phyloP scores from a whole-genome alignment of 2,113 vertebrate species.

The Stictonetta naevosa region DNA sequence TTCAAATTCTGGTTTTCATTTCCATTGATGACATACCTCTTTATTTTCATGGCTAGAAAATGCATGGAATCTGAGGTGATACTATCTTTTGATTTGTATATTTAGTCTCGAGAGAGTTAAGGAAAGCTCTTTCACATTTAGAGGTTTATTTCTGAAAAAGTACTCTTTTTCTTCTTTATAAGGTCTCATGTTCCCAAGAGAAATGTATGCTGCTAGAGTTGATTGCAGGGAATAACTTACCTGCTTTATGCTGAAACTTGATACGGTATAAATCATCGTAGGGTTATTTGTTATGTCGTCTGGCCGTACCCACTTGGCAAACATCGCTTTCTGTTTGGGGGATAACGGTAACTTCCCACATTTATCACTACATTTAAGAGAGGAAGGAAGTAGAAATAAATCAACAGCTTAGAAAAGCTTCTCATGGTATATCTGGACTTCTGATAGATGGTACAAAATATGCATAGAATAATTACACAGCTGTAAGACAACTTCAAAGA shows the following conservation, averaged over 20 bases:
- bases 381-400: not conserved
- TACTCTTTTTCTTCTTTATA: too few species aligned
- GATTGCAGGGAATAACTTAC: conserved; percentile 77
- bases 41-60: not conserved
- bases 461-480: not conserved
- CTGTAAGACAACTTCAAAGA: not conserved
- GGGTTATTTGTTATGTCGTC: conserved; percentile 95
- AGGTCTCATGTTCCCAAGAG: not conserved
- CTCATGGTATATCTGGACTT: not conserved
- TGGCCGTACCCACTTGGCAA: conserved; percentile 94
- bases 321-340: conserved; percentile 94
- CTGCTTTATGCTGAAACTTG: conserved; percentile 99
- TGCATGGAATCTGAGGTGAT: not conserved
- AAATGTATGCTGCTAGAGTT: too few species aligned
- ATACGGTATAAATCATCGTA: conserved; percentile 98
- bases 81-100: not conserved
- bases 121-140: not conserved
- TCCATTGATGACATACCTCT: not conserved
- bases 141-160: not conserved
- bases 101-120: not conserved
- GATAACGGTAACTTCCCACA: conserved; percentile 91
- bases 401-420: not conserved
- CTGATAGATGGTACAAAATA: not conserved
- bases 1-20: not conserved
- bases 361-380: conserved; percentile 84